A percentile compares a stretch with the other conserved stretches of the same genome.
phyloP scores from a whole-genome alignment of 2,797 vertebrate genomes.

The Rhabdophis nuchalis region DNA sequence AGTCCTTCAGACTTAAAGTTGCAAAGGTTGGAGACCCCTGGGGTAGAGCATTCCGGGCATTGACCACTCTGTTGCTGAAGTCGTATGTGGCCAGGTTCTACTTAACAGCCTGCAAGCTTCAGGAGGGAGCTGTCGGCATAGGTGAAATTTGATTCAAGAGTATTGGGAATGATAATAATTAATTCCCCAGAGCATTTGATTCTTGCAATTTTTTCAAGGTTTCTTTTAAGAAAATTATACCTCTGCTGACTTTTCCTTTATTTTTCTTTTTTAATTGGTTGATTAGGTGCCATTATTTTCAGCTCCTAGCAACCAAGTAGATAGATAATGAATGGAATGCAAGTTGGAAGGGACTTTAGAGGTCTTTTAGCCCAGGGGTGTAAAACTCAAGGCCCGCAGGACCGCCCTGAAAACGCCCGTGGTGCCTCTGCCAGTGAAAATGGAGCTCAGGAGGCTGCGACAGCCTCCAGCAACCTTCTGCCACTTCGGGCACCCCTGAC shows the following conservation, averaged over 20 bases:
- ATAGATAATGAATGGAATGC: background rate
- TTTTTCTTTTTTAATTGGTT: background rate
- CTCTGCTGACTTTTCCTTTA: background rate
- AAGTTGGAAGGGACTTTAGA: background rate
- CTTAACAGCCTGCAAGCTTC: background rate
- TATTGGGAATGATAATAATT: background rate
- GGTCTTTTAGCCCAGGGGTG: background rate
- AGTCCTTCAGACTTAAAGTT: too few species aligned
- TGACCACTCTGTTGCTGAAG: too few species aligned
- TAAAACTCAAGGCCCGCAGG: too few species aligned
- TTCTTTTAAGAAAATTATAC: background rate
- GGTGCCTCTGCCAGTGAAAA: too few species aligned
- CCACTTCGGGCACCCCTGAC: too few species aligned
- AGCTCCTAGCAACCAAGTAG: background rate
- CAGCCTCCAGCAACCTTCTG: too few species aligned
- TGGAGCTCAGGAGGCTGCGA: too few species aligned
- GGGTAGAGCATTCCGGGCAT: too few species aligned
- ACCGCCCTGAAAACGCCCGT: too few species aligned
- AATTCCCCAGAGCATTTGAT: background rate
- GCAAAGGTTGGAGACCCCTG: too few species aligned
- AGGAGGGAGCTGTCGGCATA: background rate
- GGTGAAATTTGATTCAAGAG: background rate
- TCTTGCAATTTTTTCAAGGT: background rate
- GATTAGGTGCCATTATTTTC: background rate
- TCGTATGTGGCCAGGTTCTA: background rate